Evolutionary conservation across 2,888 invertebrate species (phyloP), one percentile per base, ranked within the genome.

Genomic region (Lithosia quadra): DNA sequence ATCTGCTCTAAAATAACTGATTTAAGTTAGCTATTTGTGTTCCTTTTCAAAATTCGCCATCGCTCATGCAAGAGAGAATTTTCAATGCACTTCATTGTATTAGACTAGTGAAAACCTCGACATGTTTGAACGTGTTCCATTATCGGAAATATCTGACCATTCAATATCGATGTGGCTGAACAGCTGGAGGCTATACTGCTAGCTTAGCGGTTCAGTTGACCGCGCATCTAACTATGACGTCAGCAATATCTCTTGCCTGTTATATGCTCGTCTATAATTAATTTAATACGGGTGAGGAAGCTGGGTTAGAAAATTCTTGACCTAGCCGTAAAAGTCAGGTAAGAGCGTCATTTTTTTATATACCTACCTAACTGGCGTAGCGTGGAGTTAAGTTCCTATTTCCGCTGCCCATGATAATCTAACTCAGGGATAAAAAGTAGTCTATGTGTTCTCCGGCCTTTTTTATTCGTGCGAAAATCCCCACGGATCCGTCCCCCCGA

Each of bases 121-220:
- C 22, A n/a, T 63, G 56, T 57, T 65, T 13, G 39, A 65, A 65
- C 58, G 43, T 43, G 43, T 58, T 58, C 57, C 59, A 22, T 34
- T 65, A 59, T 21, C 10, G 10, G 59, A 65, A 59, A 49, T 49
- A 21, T 36, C 55, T 55, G 36, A 59, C 55, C 58, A 13, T 53
- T 53, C 18, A 53, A 28, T 49, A 60, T 60, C 34, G 36, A 66
- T 11, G n/a, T 53, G 9, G 60, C 60, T 34, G 18, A 13, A n/a
- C 36, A 4, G 60, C 60, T 34, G 18, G n/a, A n/a, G 10, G 11
- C n/a, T 33, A 13, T 62, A 49, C 21, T 49, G 1, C 10, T 22
- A 55, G n/a, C 1, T 55, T 24, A 34, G 15, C 15, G n/a, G 3
- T 36, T 8, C 22, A 18, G 65, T 43, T 43, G 39, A 65, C 58